Conservation (phyloP, 2,888 invertebrate species). For the Trichogramma evanescens region DNA sequence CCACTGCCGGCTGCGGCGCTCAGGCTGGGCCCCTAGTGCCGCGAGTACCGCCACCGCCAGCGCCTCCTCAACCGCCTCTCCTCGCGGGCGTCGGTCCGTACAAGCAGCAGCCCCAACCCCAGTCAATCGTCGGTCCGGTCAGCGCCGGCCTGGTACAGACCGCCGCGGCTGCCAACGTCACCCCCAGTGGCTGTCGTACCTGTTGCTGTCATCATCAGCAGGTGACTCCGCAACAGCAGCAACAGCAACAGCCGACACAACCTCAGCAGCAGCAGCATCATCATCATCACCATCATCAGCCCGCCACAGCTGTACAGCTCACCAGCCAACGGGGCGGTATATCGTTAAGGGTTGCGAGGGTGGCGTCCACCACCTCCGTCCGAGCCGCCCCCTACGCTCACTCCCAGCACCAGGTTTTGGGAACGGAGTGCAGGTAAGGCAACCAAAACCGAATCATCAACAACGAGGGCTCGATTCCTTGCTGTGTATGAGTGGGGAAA, state of each 20-base stretch:
- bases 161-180: slow-evolving; percentile 23
- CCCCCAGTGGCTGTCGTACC: slow-evolving; percentile 39
- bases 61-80: slow-evolving; percentile 13
- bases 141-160: slow-evolving; percentile 1
- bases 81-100: slow-evolving; percentile 12
- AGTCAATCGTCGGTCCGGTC: background rate
- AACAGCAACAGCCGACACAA: too few relatives aligned
- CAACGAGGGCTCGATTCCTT: background rate
- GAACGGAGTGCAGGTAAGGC: slow-evolving; percentile 46
- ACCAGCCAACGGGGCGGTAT: slow-evolving; percentile 45
- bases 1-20: too few relatives aligned
- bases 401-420: slow-evolving; percentile 46
- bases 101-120: slow-evolving; percentile 5
- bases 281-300: slow-evolving; percentile 19
- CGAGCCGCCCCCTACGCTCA: slow-evolving; percentile 48
- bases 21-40: slow-evolving; percentile 28
- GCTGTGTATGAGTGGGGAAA: too few relatives aligned
- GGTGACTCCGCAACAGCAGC: slow-evolving; percentile 24
- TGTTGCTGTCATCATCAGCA: slow-evolving; percentile 37
- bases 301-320: slow-evolving; percentile 40
- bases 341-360: slow-evolving; percentile 48
- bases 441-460: background rate
- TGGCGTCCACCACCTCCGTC: slow-evolving; percentile 49
- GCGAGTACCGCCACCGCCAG: slow-evolving; percentile 28
- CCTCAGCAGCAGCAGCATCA: slow-evolving; percentile 30